Conservation (phyloP, 2,888 invertebrate genomes). For the Dicyrtoma fusca region DNA sequence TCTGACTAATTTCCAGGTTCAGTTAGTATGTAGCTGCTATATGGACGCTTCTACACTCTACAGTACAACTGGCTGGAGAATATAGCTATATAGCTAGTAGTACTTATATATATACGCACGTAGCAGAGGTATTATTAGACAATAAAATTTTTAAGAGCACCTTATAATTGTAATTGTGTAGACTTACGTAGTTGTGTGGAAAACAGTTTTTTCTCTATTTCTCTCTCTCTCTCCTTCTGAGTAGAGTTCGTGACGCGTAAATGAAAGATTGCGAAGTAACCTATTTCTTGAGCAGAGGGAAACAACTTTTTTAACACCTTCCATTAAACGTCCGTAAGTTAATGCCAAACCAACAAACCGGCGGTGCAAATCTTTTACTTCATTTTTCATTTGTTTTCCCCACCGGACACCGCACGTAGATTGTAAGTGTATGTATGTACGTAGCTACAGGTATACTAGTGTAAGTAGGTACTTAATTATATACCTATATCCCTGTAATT, state of each 20-base stretch:
- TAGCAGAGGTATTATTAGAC: too few relatives aligned
- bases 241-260: conserved; percentile 27
- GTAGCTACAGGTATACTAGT: too few relatives aligned
- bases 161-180: not conserved
- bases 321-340: not conserved
- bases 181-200: not conserved
- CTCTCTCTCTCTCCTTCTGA: conserved; percentile 12
- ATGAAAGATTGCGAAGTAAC: conserved; percentile 34
- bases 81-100: too few relatives aligned
- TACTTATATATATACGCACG: too few relatives aligned
- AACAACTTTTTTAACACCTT: conserved; percentile 31
- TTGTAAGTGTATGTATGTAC: too few relatives aligned
- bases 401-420: too few relatives aligned
- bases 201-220: not conserved
- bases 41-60: too few relatives aligned
- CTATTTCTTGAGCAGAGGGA: conserved; percentile 22
- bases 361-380: not conserved
- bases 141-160: not conserved
- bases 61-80: too few relatives aligned
- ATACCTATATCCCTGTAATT: too few relatives aligned
- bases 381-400: not conserved
- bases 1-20: too few relatives aligned
- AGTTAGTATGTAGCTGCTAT: too few relatives aligned
- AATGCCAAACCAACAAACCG: not conserved
- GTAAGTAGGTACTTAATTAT: too few relatives aligned